Evolutionary conservation across 2,888 invertebrate species (phyloP).

Genomic region (Tanaodytes sp.): DNA sequence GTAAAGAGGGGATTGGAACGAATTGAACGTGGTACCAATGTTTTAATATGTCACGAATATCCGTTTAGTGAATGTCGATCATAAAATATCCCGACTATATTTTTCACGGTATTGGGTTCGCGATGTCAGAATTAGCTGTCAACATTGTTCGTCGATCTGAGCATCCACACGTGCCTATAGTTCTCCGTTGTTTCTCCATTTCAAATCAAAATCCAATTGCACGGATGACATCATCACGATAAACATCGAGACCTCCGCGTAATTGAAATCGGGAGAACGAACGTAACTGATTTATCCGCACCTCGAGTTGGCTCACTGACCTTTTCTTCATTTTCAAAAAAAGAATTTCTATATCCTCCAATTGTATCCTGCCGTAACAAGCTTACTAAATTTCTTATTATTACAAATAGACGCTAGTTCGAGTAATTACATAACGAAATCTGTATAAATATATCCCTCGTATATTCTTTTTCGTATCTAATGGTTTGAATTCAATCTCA

Average conservation of each 20-base stretch:
- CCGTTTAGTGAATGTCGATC: slow-evolving; percentile 45
- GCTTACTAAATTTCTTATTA: slow-evolving; percentile 37
- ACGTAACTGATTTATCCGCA: slow-evolving; percentile 52
- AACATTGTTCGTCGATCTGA: slow-evolving; percentile 36
- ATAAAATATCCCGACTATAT: slow-evolving; percentile 41
- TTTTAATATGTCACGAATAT: slow-evolving; percentile 35
- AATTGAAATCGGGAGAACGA: slow-evolving; percentile 52
- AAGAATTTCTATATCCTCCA: slow-evolving; percentile 27
- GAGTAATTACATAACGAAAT: slow-evolving; percentile 22
- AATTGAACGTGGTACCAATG: too few relatives aligned
- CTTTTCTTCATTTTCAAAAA: slow-evolving; percentile 38
- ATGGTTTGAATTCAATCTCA: too few relatives aligned
- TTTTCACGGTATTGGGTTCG: slow-evolving; percentile 52
- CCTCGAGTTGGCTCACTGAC: slow-evolving; percentile 46
- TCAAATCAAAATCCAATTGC: slow-evolving; percentile 52
- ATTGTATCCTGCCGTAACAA: slow-evolving; percentile 32
- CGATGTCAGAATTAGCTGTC: slow-evolving; percentile 31
- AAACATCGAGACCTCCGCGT: slow-evolving; percentile 46
- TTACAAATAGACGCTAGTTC: slow-evolving; percentile 10
- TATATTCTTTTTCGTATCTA: too few relatives aligned
- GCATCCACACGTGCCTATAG: slow-evolving; percentile 40
- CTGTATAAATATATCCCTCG: too few relatives aligned
- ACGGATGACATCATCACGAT: slow-evolving; percentile 51
- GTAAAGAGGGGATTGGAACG: too few relatives aligned
- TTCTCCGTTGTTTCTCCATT: slow-evolving; percentile 32